Conservation (phyloP, 35 echinoderm and acorn worm species). For the Apostichopus japonicus region DNA sequence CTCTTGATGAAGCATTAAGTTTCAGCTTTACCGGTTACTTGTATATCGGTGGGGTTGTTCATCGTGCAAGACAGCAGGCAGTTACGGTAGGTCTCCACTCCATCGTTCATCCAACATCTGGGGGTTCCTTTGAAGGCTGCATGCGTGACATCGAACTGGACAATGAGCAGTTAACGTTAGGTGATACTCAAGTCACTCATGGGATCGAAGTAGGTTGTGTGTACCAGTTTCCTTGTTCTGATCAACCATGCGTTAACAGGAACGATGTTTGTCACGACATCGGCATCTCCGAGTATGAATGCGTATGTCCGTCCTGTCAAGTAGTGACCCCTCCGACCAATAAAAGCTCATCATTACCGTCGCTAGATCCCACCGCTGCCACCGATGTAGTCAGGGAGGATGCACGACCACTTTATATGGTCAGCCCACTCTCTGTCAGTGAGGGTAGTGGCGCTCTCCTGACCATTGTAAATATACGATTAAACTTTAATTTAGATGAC, state of each 20-base stretch:
- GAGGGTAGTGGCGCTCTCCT: slow-evolving; percentile 76
- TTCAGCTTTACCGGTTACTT: slow-evolving; percentile 66
- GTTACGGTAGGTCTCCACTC: slow-evolving; percentile 66
- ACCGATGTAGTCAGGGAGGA: slow-evolving; percentile 27
- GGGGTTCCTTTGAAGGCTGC: slow-evolving; percentile 91
- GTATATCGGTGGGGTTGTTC: slow-evolving; percentile 89
- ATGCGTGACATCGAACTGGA: slow-evolving; percentile 90
- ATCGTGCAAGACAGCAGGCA: slow-evolving; percentile 75
- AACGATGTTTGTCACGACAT: slow-evolving; percentile 71
- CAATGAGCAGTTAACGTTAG: slow-evolving; percentile 69
- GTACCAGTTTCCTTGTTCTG: slow-evolving; percentile 83
- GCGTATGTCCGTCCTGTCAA: slow-evolving; percentile 62
- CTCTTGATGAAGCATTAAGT: slow-evolving; percentile 40
- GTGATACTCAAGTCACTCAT: slow-evolving; percentile 81
- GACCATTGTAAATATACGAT: slow-evolving; percentile 61
- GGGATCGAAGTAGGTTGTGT: slow-evolving; percentile 83
- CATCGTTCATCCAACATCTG: slow-evolving; percentile 70
- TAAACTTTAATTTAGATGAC: slow-evolving; percentile 78
- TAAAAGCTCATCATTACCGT: not conserved
- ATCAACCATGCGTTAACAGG: slow-evolving; percentile 61
- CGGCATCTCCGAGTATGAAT: slow-evolving; percentile 66
- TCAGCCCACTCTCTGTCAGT: slow-evolving; percentile 49
- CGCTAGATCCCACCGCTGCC: not conserved
- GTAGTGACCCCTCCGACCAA: not conserved
- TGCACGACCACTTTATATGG: slow-evolving; percentile 30